Conservation (phyloP, 35 echinoderm and acorn worm genomes). For the Heliocidaris erythrogramma region DNA sequence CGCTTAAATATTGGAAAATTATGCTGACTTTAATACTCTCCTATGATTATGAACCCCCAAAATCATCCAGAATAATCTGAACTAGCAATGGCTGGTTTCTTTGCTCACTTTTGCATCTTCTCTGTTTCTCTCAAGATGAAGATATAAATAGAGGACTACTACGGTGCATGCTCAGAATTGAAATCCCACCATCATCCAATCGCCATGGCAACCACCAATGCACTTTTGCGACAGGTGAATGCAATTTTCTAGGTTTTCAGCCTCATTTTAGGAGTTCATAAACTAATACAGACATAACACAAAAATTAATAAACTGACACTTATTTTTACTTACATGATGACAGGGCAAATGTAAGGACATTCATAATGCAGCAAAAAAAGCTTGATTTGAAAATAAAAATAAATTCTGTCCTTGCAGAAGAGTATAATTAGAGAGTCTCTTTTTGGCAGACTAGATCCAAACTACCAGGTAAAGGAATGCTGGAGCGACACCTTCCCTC, state of each 20-base stretch:
- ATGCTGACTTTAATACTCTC: background rate
- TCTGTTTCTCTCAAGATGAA: background rate
- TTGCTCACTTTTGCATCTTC: background rate
- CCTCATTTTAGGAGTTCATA: background rate
- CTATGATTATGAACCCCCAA: background rate
- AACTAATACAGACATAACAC: background rate
- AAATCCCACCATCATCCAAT: conserved; percentile 23
- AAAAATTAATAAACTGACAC: background rate
- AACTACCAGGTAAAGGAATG: conserved; percentile 15
- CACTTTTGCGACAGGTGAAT: background rate
- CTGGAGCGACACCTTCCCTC: conserved; percentile 16
- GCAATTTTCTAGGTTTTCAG: background rate
- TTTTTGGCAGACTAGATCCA: background rate
- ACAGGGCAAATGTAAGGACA: background rate
- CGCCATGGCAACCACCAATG: background rate
- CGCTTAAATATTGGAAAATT: too few relatives aligned
- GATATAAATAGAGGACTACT: conserved; percentile 1
- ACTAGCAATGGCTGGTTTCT: background rate
- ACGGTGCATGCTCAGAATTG: background rate
- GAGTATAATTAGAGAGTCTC: background rate
- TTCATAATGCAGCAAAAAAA: background rate
- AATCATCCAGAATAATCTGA: background rate
- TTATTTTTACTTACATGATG: background rate
- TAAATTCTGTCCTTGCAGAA: background rate
- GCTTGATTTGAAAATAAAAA: background rate